Evolutionary conservation across 2,797 vertebrate genomes (phyloP).

Genomic region (Natrix natrix): DNA sequence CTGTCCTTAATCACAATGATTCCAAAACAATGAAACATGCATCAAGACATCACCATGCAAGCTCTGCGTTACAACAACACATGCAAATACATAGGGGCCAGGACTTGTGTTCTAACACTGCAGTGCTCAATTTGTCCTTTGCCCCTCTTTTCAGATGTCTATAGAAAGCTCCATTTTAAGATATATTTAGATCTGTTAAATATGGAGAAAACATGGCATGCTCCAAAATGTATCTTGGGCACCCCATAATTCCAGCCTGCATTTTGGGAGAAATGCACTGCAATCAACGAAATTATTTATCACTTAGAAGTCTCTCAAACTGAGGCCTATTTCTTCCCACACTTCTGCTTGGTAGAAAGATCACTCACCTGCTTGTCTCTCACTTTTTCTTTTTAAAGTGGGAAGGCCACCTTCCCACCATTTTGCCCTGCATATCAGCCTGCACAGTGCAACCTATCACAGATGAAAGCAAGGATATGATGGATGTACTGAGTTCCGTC

Average conservation of each 20-base stretch:
- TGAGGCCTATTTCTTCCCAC: neutral
- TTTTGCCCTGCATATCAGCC: neutral
- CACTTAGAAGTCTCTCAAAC: neutral
- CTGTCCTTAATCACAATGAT: neutral
- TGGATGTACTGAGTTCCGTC: neutral
- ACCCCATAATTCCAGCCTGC: neutral
- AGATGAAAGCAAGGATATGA: neutral
- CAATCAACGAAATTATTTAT: neutral
- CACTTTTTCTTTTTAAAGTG: neutral
- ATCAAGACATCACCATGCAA: neutral
- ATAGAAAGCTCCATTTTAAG: neutral
- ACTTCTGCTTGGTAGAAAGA: neutral
- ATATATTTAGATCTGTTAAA: neutral
- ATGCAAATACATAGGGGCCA: neutral
- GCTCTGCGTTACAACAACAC: neutral
- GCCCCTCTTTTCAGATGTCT: neutral
- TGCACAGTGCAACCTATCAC: neutral
- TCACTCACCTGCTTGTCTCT: neutral
- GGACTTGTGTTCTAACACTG: neutral
- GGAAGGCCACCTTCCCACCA: neutral
- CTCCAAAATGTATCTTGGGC: neutral
- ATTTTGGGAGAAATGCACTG: neutral
- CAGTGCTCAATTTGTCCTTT: neutral
- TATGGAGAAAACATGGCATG: neutral
- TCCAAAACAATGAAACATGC: neutral